These are phyloP conservation scores for Hyposoter didymator DNA, from an alignment of 2,888 invertebrate species.

Conservation along the genomic window DNA sequence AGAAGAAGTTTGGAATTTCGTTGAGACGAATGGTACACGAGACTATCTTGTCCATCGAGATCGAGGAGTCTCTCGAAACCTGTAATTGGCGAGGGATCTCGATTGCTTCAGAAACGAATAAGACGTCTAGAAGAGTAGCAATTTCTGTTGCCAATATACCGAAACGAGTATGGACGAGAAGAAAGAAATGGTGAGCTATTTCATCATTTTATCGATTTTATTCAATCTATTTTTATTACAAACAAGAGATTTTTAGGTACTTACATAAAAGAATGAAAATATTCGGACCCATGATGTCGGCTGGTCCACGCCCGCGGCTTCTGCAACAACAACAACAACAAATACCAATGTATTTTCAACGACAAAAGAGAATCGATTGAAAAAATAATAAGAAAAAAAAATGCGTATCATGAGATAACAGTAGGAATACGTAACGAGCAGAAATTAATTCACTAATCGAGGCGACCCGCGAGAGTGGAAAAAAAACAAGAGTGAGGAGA, in stretches of 20 bases:
- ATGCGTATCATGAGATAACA: not conserved
- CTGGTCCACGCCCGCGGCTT: slow-evolving; percentile 75
- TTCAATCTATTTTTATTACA: not conserved
- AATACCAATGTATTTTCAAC: slow-evolving; percentile 33
- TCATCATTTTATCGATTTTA: not conserved
- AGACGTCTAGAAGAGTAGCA: not conserved
- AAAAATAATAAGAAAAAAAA: not conserved
- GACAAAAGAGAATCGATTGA: not conserved
- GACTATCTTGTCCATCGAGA: not conserved
- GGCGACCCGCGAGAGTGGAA: not conserved
- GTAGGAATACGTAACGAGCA: slow-evolving; percentile 4
- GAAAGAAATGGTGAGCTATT: not conserved
- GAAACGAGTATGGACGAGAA: not conserved
- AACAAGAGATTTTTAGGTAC: slow-evolving; percentile 65
- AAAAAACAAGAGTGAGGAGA: slow-evolving; percentile 16
- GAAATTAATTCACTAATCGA: slow-evolving; percentile 26
- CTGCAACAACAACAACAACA: slow-evolving; percentile 73
- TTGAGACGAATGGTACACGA: not conserved
- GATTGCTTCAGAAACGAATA: not conserved
- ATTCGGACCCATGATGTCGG: slow-evolving; percentile 77
- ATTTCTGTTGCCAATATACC: not conserved
- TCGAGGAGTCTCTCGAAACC: not conserved
- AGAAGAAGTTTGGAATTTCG: not conserved
- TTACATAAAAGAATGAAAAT: slow-evolving; percentile 78
- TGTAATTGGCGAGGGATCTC: not conserved